Evolutionary conservation across 2,888 invertebrate genomes (phyloP), one percentile per base, ranked within the genome.

Genomic region (Syrista parreyssii): DNA sequence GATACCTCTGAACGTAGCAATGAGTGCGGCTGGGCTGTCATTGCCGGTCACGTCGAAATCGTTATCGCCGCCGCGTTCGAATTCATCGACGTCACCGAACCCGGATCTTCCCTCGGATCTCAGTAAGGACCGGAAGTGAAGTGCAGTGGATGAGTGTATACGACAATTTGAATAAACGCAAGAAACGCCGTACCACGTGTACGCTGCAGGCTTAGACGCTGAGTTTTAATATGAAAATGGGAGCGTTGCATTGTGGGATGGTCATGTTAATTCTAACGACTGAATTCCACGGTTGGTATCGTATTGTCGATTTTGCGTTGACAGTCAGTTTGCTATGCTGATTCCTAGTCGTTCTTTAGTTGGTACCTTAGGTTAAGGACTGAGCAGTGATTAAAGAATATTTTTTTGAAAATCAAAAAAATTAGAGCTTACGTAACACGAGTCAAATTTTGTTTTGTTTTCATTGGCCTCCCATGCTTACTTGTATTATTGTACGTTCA

Each of bases 1-100:
- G 78, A 95, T 95, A 90, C 95, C 95, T 77, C 91, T 95, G 82
- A 95, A 95, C 55, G 94, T 95, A 92, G 94, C 94, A 79, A 93
- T 94, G 93, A 93, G 93, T 1, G 93, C 93, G 4, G 93, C 94
- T 30, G 92, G 90, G 73, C 80, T 90, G 71, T 88, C 90, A 74
- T 80, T 90, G 77, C 90, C 90, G 73, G 89, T 89, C 72, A 86
- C 86, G 74, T 86, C 90, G 78, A 88, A 88, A 78, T 84, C 87
- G 35, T 81, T 86, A 78, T 89, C 89, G n/a, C 85, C 89, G 68
- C 84, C 86, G 76, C 84, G 85, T 73, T 85, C 87, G 75, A 84
- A 84, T 78, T 82, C 86, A 75, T 85, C 88, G 80, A 80, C 86
- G 72, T 82, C 86, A 75, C 84, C 88, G 76, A 84, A 82, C 82